Evolutionary conservation across 2,888 invertebrate genomes (phyloP).

Genomic region (Carabus problematicus): DNA sequence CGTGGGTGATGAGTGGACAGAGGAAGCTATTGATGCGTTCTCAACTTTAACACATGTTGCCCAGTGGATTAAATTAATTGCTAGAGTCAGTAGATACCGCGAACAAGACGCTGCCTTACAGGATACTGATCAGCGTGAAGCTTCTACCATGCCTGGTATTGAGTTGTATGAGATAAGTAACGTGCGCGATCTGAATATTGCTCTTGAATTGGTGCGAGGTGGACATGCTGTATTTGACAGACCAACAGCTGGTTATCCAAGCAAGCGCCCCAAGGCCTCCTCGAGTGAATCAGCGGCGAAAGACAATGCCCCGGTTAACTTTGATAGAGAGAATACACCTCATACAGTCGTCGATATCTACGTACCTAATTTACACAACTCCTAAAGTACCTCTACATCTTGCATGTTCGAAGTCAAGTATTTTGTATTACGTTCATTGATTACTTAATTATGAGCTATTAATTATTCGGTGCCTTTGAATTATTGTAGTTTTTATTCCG

Average conservation of each 20-base stretch:
- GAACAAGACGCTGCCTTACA: slow-evolving; percentile 56
- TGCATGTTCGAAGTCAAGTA: too few species aligned
- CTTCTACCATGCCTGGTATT: slow-evolving; percentile 78
- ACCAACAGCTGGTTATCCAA: background rate
- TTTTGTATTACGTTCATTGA: background rate
- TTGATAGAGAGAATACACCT: too few species aligned
- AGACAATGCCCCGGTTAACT: too few species aligned
- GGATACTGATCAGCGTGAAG: slow-evolving; percentile 64
- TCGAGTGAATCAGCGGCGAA: too few species aligned
- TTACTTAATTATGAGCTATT: background rate
- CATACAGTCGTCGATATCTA: too few species aligned
- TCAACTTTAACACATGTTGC: slow-evolving; percentile 77
- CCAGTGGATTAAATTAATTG: slow-evolving; percentile 81
- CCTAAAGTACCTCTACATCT: too few species aligned
- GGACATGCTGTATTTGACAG: slow-evolving; percentile 64
- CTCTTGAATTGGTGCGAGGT: slow-evolving; percentile 65
- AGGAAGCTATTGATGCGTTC: slow-evolving; percentile 70
- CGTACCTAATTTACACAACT: too few species aligned
- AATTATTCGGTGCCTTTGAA: slow-evolving; percentile 16
- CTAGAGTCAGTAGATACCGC: slow-evolving; percentile 77
- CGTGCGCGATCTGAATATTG: slow-evolving; percentile 69
- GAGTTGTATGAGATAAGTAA: slow-evolving; percentile 75
- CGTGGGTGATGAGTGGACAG: slow-evolving; percentile 66
- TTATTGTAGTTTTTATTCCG: too few species aligned
- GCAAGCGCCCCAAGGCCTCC: too few species aligned